Percentiles rank a stretch among this genome's conserved stretches.
phyloP scores from a whole-genome alignment of 53 echinoderm and acorn worm species.

The Crossaster papposus region DNA sequence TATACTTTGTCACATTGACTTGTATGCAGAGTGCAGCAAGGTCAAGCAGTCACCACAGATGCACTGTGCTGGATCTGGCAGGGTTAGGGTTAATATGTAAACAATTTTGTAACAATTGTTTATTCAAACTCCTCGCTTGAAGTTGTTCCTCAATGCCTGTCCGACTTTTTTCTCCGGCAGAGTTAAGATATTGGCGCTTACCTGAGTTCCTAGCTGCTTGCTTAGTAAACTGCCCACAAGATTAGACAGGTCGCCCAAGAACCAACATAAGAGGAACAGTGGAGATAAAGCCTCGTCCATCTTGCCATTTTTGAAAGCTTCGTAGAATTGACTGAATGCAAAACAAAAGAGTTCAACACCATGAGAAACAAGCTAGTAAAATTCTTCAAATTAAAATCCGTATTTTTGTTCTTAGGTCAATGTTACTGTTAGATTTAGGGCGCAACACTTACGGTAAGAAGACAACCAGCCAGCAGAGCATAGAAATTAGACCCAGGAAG shows the following conservation, averaged over 20 bases:
- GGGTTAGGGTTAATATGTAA: no score
- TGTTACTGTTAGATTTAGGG: not conserved
- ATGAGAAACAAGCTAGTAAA: no score
- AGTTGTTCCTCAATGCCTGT: no score
- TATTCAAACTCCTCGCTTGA: no score
- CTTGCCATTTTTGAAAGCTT: constrained; percentile 81
- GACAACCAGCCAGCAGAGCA: constrained; percentile 88
- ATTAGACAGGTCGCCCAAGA: constrained; percentile 89
- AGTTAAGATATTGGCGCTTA: constrained; percentile 32
- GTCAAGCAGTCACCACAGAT: no score
- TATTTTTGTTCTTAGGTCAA: no score
- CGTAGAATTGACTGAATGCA: constrained; percentile 84
- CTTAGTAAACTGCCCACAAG: constrained; percentile 83
- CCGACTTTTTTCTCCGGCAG: no score
- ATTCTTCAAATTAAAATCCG: no score
- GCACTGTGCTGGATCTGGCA: no score
- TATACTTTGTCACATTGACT: no score
- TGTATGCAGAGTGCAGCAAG: no score
- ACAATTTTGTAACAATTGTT: no score
- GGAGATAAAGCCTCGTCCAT: constrained; percentile 91
- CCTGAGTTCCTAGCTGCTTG: constrained; percentile 91
- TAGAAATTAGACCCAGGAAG: constrained; percentile 86
- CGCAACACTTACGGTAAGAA: constrained; percentile 88
- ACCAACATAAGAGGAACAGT: constrained; percentile 84
- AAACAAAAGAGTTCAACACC: not conserved